These are phyloP conservation scores for Scaptomyza polygonia DNA, from an alignment of 2,888 invertebrate genomes.

Conservation along the genomic window DNA sequence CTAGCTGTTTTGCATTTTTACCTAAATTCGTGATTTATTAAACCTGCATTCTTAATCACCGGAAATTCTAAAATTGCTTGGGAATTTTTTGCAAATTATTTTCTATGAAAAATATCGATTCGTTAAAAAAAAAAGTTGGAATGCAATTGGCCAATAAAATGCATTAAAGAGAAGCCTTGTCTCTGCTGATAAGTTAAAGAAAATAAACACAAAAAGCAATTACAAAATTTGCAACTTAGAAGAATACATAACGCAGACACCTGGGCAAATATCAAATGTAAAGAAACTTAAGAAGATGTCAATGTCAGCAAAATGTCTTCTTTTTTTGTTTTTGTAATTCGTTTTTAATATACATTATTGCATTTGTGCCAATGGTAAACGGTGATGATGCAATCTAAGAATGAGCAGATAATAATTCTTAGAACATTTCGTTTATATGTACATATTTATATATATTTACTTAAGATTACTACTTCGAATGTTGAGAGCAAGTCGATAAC, in stretches of 20 bases:
- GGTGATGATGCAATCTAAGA: constrained; percentile 39
- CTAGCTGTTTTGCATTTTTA: too few species aligned
- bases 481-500: constrained; percentile 4
- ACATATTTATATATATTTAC: not conserved
- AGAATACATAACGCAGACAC: constrained; percentile 2
- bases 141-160: constrained; percentile 8
- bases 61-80: too few species aligned
- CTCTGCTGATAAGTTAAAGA: constrained; percentile 22
- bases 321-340: not conserved
- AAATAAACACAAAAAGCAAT: constrained; percentile 31
- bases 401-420: constrained; percentile 25
- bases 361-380: constrained; percentile 4
- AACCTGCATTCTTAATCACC: constrained; percentile 18
- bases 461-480: not conserved
- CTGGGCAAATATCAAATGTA: constrained; percentile 32
- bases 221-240: constrained; percentile 23
- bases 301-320: constrained; percentile 16
- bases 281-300: constrained; percentile 13
- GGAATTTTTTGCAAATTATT: too few species aligned
- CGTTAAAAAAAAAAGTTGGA: not conserved
- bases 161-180: not conserved
- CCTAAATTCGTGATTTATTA: constrained; percentile 5
- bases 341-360: constrained; percentile 7
- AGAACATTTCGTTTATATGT: constrained; percentile 9
- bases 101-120: not conserved